Evolutionary conservation across 2,797 vertebrate species (phyloP).

Genomic region (Caiman crocodilus): DNA sequence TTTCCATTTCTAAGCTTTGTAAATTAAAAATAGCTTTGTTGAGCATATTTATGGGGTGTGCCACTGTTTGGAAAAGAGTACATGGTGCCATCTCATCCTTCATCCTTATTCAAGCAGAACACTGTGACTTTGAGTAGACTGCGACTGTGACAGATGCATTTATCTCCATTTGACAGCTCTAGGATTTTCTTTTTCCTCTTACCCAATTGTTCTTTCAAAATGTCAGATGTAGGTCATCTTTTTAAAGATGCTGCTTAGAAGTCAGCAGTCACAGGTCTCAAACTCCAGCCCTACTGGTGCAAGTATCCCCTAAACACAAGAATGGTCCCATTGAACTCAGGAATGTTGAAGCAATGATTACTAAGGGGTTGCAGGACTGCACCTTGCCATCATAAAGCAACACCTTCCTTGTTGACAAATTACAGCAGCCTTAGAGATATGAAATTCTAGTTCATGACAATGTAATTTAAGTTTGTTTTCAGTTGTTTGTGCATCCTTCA

Average conservation of each 20-base stretch:
- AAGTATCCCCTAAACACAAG: background rate
- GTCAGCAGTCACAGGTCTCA: background rate
- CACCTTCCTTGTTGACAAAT: background rate
- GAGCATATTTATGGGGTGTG: background rate
- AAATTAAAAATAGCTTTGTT: background rate
- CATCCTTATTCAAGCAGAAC: background rate
- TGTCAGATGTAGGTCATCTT: background rate
- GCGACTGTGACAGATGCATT: background rate
- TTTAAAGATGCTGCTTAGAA: background rate
- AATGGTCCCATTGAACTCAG: background rate
- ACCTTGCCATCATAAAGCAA: background rate
- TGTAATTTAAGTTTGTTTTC: background rate
- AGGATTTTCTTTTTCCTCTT: slow-evolving; percentile 3
- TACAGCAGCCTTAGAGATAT: background rate
- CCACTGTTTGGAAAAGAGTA: background rate
- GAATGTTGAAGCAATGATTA: background rate
- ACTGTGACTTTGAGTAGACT: background rate
- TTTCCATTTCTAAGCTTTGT: background rate
- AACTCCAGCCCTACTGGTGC: background rate
- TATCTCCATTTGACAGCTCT: background rate
- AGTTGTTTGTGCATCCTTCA: background rate
- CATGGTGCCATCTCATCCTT: background rate
- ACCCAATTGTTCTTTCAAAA: background rate
- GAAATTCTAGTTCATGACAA: background rate
- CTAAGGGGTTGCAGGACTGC: background rate